These are phyloP conservation scores for Acheta domesticus DNA, from an alignment of 2,888 invertebrate species.

Conservation along the genomic window DNA sequence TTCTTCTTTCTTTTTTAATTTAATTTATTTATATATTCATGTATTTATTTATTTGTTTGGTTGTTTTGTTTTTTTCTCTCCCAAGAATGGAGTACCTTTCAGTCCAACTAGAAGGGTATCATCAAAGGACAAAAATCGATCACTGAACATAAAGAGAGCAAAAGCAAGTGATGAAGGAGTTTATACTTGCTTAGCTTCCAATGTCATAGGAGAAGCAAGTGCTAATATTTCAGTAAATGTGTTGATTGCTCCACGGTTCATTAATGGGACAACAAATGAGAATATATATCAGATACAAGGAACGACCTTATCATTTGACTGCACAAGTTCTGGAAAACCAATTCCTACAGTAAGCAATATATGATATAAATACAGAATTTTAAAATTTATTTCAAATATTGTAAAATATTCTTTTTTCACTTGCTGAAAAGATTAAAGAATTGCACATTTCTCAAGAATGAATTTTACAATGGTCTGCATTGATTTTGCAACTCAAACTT, in stretches of 20 bases:
- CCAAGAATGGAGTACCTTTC: neutral
- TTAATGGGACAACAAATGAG: neutral
- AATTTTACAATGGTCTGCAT: too few species aligned
- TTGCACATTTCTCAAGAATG: neutral
- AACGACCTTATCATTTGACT: neutral
- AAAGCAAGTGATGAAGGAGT: slow-evolving; percentile 49
- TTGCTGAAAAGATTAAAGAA: neutral
- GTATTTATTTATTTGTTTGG: too few species aligned
- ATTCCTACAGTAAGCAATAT: neutral
- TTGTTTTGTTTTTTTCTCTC: too few species aligned
- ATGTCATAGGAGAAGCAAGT: slow-evolving; percentile 56
- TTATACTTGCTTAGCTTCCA: slow-evolving; percentile 59
- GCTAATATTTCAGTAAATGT: slow-evolving; percentile 54
- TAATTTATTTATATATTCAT: too few species aligned
- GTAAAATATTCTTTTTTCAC: too few species aligned
- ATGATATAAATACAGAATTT: too few species aligned
- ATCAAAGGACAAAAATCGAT: neutral
- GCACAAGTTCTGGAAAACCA: neutral
- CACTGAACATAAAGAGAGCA: slow-evolving; percentile 38
- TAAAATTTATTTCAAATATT: too few species aligned
- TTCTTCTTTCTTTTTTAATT: too few species aligned
- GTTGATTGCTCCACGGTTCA: slow-evolving; percentile 51
- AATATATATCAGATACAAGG: neutral
- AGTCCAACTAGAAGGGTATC: neutral
- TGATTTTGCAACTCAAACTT: too few species aligned